phyloP scores from a whole-genome alignment of 2,888 invertebrate species.

The Lapara coniferarum region DNA sequence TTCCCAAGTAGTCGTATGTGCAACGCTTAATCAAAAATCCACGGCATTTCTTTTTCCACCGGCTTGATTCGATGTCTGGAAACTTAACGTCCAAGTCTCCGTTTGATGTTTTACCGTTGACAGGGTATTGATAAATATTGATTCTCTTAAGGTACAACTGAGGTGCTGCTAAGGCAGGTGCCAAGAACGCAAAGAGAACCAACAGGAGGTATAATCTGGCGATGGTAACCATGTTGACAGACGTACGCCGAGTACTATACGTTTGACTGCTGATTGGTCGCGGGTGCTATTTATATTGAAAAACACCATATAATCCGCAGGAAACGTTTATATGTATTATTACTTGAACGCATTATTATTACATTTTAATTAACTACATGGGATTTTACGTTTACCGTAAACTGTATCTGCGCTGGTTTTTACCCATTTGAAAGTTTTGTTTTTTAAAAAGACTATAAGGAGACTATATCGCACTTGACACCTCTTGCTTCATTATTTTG shows the following conservation, averaged over 20 bases:
- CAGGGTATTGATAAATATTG: not conserved
- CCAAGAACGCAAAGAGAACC: not conserved
- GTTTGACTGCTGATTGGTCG: not conserved
- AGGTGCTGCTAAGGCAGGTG: not conserved
- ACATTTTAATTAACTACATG: too few species aligned
- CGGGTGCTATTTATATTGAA: not conserved
- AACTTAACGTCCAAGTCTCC: not conserved
- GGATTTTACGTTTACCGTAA: too few species aligned
- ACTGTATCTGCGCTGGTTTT: too few species aligned
- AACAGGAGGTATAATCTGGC: not conserved
- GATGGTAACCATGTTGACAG: not conserved
- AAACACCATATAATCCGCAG: too few species aligned
- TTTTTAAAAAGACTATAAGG: too few species aligned
- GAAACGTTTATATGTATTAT: too few species aligned
- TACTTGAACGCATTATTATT: too few species aligned
- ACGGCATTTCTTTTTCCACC: not conserved
- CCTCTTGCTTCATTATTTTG: too few species aligned
- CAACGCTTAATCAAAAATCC: not conserved
- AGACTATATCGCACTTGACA: too few species aligned
- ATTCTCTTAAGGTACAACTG: not conserved
- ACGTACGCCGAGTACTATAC: too few species aligned
- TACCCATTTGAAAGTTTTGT: too few species aligned
- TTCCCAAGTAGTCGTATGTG: not conserved
- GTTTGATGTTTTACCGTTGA: not conserved
- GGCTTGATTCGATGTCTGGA: not conserved